Evolutionary conservation across 2,888 invertebrate species (phyloP).

Genomic region (Polymixis flavicincta): DNA sequence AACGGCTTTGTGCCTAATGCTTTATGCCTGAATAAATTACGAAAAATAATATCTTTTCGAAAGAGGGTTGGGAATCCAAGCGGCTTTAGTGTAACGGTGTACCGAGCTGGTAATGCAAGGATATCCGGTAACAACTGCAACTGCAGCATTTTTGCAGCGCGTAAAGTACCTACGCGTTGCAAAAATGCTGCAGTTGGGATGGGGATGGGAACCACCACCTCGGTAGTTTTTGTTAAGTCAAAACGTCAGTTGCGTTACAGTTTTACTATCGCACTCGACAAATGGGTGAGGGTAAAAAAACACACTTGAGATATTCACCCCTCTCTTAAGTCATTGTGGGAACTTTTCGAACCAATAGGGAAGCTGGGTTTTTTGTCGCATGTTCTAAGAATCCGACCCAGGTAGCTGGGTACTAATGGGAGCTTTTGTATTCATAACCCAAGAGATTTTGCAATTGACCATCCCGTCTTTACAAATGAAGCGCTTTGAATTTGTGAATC

Average conservation of each 20-base stretch:
- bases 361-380: constrained; percentile 79
- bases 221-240: constrained; percentile 63
- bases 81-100: constrained; percentile 52
- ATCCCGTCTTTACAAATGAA: constrained; percentile 49
- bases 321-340: constrained; percentile 86
- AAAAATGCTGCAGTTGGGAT: too few species aligned
- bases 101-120: constrained; percentile 43
- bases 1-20: constrained; percentile 84
- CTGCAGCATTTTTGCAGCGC: constrained; percentile 20
- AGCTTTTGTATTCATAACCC: constrained; percentile 77
- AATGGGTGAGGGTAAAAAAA: constrained; percentile 87
- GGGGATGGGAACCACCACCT: constrained; percentile 21
- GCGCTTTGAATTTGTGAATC: constrained; percentile 49
- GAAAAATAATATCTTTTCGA: constrained; percentile 79
- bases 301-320: constrained; percentile 87
- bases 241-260: constrained; percentile 76
- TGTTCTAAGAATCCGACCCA: constrained; percentile 83
- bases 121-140: constrained; percentile 54
- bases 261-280: constrained; percentile 86
- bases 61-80: constrained; percentile 56
- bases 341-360: constrained; percentile 82
- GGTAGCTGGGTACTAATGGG: constrained; percentile 82
- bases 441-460: constrained; percentile 69
- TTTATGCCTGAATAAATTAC: constrained; percentile 82
- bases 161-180: too few species aligned